Base-by-base conservation (phyloP, 2,797 vertebrate genomes). In the Pyrrhura leucotis region DNA sequence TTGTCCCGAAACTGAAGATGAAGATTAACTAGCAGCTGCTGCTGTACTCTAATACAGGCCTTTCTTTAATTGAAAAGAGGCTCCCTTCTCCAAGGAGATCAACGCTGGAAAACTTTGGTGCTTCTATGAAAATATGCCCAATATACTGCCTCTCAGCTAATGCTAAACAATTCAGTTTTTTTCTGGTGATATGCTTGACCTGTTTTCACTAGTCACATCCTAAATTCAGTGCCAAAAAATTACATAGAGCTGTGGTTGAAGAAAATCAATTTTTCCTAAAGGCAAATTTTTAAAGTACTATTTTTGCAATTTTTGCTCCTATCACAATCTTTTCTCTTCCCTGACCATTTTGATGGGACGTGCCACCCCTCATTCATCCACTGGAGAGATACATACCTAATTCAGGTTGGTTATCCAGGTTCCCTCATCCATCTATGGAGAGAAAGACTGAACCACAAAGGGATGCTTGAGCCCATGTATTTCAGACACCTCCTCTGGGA, bases 11-110 rank as follows among this genome's bases (percentile, higher is more conserved):
- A 94, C 92, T 78, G 96, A 95, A 85, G 90, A 80, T 85, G 69
- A 96, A 96, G 88, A 87, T 94, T 94, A 96, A 93, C 56, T 44
- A 62, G 87, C 97, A 97, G 95, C 97, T 98, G 96, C 81, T 96
- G 35, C 40, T 45, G 33, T 68, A 86, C 78, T 88, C 62, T 40
- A 79, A 85, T 21, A 89, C 22, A 74, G 74, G 37, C 93, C 80
- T 91, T 90, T 90, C 73, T 95, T 89, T 78, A 77, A 40, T 2
- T 53, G 77, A 88, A 85, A 92, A 88, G 89, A 54, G 47, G 33
- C 75, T 88, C 71, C 79, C 48, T 89, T 82, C 84, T 91, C 75
- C 85, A 71, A 85, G 54, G 74, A 66, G 9, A 85, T 62, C 67
- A 90, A 75, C 11, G 54, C 25, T 42, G 65, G 68, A 81, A 88